Conservation (phyloP, 2,797 vertebrate species). For the Myotis vivesi region DNA sequence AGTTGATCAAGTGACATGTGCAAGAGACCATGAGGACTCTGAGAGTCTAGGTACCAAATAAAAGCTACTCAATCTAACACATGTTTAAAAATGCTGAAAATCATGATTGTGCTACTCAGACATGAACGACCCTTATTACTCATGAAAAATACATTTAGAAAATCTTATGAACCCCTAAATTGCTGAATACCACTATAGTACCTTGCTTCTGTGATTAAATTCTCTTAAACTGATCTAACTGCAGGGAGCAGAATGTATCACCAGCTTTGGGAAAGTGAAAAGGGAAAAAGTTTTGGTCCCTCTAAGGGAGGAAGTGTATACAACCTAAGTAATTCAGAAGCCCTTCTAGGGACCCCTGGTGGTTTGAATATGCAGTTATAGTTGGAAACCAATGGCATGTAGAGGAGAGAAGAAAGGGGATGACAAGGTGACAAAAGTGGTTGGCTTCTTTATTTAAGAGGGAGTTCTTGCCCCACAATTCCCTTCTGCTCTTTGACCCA, state of each 20-base stretch:
- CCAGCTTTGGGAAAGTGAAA: neutral
- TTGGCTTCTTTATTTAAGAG: neutral
- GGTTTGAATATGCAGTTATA: neutral
- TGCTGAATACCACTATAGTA: neutral
- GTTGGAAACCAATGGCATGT: neutral
- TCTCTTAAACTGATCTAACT: neutral
- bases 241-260: neutral
- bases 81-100: neutral
- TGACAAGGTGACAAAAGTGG: neutral
- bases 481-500: neutral
- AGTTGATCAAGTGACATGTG: neutral
- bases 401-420: neutral
- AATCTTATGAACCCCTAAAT: constrained; percentile 1
- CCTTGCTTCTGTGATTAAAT: neutral
- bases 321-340: neutral
- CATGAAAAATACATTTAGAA: neutral
- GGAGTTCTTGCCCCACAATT: neutral
- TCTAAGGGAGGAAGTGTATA: neutral
- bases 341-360: neutral
- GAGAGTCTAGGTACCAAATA: neutral
- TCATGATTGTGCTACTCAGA: neutral
- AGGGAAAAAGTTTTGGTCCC: neutral
- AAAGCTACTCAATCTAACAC: neutral
- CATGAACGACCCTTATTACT: neutral
- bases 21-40: neutral